A percentile compares a stretch with the other conserved stretches of the same genome.
Conservation (phyloP, 2,797 vertebrate species). For the Gadopsis marmoratus region DNA sequence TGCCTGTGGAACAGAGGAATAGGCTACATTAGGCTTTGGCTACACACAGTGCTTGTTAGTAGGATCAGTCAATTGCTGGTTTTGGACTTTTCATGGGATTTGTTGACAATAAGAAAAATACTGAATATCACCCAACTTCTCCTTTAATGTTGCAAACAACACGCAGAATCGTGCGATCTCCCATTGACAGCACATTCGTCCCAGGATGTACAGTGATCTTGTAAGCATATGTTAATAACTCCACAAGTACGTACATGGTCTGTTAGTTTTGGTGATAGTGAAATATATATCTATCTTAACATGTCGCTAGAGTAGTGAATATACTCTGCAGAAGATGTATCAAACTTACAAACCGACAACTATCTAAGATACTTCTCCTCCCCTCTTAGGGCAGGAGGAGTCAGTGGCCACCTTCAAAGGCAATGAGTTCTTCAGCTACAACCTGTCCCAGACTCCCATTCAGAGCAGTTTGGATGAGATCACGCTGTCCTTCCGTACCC, state of each 20-base stretch:
- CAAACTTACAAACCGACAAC: neutral
- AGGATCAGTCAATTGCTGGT: neutral
- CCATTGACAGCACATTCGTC: neutral
- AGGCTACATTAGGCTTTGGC: neutral
- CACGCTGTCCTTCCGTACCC: slow-evolving; percentile 94
- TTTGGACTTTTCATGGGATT: slow-evolving; percentile 2
- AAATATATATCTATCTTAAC: slow-evolving; percentile 9
- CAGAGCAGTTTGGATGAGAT: slow-evolving; percentile 98
- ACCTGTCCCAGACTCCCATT: slow-evolving; percentile 95
- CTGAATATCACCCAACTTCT: neutral
- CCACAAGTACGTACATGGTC: slow-evolving; percentile 3
- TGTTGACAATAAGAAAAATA: slow-evolving; percentile 10
- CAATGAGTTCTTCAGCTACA: slow-evolving; percentile 98
- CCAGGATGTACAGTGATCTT: slow-evolving; percentile 21
- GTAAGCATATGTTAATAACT: slow-evolving; percentile 12
- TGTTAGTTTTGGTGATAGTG: neutral
- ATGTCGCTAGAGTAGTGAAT: slow-evolving; percentile 9
- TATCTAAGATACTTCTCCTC: slow-evolving; percentile 60
- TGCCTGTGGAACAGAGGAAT: slow-evolving; percentile 1
- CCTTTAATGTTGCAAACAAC: slow-evolving; percentile 19
- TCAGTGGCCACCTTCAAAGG: slow-evolving; percentile 95
- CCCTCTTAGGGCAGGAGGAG: slow-evolving; percentile 89
- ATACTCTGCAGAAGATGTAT: slow-evolving; percentile 24
- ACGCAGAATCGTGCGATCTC: neutral
- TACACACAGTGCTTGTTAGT: neutral